Base-by-base conservation (phyloP, 2,888 invertebrate genomes). In the Pyrocoelia pectoralis region DNA sequence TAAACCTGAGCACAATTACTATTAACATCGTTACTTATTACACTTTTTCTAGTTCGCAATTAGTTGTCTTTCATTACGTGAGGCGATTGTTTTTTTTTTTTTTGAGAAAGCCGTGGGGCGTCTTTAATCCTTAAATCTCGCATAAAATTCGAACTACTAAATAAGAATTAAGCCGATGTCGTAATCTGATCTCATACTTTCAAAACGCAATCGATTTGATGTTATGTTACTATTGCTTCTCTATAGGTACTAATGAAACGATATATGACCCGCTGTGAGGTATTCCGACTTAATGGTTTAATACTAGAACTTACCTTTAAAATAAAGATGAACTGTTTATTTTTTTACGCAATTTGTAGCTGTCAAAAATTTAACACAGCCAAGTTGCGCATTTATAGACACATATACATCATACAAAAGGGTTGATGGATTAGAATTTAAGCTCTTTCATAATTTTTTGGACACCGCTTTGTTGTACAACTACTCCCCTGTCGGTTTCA, bases 311-410 rank as follows among this genome's bases (percentile, higher is more conserved):
- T 24, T 28, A 33, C 18, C 29, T 46, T 48, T 51, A 19, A 59
- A 48, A 48, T 59, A 46, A 46, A 53, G 53, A 33, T 24, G 59
- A 43, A 51, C 41, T 50, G 51, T 58, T 58, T 52, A 13, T 57
- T 52, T 52, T 43, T 53, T 52, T 24, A 28, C 29, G 29, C 43
- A 40, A 56, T 56, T 50, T 57, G 19, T 57, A 46, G 50, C 24
- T 57, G 56, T 50, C 40, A 49, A 24, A n/a, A 14, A 13, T 46
- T 46, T 1, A 17, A 46, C 46, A 18, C 46, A 17, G 17, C 15
- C 9, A 46, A 17, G 9, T 46, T 46, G 17, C 5, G 17, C 18
- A 17, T 46, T 41, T 41, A 12, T 41, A 13, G 8, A n/a, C n/a
- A 24, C 24, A 6, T 46, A 10, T 46, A 17, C 15, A 10, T 2